Conservation (phyloP, 2,113 vertebrate genomes). For the Syngnathus floridae region DNA sequence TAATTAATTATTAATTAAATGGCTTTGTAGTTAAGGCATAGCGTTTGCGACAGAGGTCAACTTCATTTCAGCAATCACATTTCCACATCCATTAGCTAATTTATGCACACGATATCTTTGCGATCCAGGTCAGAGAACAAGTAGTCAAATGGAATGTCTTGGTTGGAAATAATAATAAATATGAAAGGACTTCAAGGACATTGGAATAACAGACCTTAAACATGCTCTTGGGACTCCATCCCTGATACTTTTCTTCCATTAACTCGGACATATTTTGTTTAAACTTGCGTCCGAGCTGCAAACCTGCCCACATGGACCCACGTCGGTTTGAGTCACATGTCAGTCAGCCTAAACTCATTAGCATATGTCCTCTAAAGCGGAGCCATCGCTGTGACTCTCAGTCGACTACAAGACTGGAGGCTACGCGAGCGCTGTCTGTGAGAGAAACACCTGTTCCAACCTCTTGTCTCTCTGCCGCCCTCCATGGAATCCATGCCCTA, state of each 20-base stretch:
- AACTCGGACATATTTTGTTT: constrained; percentile 54
- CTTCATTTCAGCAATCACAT: neutral
- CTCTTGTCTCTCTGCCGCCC: constrained; percentile 63
- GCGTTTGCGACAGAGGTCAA: neutral
- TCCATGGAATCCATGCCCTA: constrained; percentile 75
- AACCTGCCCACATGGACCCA: constrained; percentile 10
- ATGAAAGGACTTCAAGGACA: constrained; percentile 36
- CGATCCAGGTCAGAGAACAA: neutral
- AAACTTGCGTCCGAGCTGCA: constrained; percentile 53
- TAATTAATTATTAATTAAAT: neutral
- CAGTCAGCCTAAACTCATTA: constrained; percentile 65
- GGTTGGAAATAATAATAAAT: constrained; percentile 1
- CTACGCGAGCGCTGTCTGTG: constrained; percentile 60
- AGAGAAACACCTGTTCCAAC: constrained; percentile 65
- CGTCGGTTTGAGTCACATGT: constrained; percentile 53
- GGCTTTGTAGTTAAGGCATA: neutral
- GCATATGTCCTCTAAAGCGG: constrained; percentile 69
- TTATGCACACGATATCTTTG: neutral
- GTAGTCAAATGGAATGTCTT: neutral
- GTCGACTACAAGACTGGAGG: constrained; percentile 59
- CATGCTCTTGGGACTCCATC: constrained; percentile 48
- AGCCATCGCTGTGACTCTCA: constrained; percentile 57
- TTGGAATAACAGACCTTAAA: constrained; percentile 42
- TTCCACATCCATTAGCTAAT: constrained; percentile 1
- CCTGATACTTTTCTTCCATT: constrained; percentile 55